A percentile compares a stretch with the other conserved stretches of the same genome.
Evolutionary conservation across 2,797 vertebrate species (phyloP).

Genomic region (Erithacus rubecula): DNA sequence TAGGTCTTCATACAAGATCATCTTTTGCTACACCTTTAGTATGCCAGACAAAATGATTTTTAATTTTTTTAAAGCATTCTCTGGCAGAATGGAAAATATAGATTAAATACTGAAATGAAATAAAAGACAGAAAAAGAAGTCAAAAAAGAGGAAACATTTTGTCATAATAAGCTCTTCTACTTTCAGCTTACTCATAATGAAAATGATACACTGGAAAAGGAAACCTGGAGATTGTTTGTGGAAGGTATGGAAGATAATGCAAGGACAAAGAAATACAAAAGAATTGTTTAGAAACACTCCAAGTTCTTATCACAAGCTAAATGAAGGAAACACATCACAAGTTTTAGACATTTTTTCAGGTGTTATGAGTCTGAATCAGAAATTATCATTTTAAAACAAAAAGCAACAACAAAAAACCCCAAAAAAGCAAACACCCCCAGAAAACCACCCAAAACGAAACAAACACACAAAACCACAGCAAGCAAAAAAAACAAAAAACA

Average conservation of each 20-base stretch:
- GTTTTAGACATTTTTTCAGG: neutral
- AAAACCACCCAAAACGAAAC: too few species aligned
- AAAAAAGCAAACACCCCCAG: neutral
- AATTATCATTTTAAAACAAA: neutral
- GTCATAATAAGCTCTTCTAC: neutral
- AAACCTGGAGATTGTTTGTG: neutral
- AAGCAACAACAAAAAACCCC: fast-evolving
- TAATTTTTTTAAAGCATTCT: neutral
- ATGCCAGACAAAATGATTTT: neutral
- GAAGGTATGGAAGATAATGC: neutral
- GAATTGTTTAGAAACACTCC: neutral
- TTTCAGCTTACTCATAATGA: neutral
- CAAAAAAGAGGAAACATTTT: neutral
- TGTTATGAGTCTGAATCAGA: neutral
- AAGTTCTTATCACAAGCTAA: neutral
- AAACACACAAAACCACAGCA: neutral
- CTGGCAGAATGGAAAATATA: neutral
- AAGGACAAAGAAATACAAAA: neutral
- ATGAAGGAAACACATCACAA: neutral
- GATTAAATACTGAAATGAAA: neutral
- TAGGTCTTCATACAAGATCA: neutral
- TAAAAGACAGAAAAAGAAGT: neutral
- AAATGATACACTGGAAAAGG: neutral
- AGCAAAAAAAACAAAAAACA: too few species aligned
- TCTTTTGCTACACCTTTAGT: neutral